Base-by-base conservation (phyloP, 2,888 invertebrate species). In the Agapostemon virescens region DNA sequence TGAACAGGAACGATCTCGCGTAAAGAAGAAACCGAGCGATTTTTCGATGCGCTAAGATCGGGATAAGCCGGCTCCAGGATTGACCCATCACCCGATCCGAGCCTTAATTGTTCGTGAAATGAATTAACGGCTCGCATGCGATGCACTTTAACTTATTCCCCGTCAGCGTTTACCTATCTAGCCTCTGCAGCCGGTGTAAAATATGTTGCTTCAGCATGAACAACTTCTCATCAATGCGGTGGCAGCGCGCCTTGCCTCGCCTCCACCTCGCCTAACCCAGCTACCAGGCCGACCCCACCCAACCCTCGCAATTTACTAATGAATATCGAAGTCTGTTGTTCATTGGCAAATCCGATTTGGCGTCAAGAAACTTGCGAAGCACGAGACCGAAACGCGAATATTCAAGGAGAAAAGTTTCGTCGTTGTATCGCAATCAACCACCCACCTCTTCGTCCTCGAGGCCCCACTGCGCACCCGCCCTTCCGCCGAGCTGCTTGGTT, bases 81-180 rank as follows among this genome's bases (percentile, higher is more conserved):
- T 85, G 83, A 87, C 82, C 87, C 87, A 83, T 87, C 87, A 82
- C 83, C 67, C 38, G 83, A 83, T 79, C 63, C 80, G 64, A 74
- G 64, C 74, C 86, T 84, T 90, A 90, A 91, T 91, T 90, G 90
- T 90, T 88, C 90, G 84, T 82, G 86, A 90, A 91, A 92, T 89
- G 89, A 91, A 92, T 91, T 91, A 90, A 91, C 89, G 87, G 86
- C 82, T 81, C 84, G 86, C 92, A 91, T 90, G 91, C 90, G 89
- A 91, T 89, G 89, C 89, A 89, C 89, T 89, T 90, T 84, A 90
- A 90, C 90, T 91, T 91, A 89, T 91, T 91, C 89, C 83, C 84
- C 87, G 86, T 81, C 85, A 81, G 83, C 81, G 82, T 81, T 76
- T 87, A 82, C 80, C 87, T 84, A 85, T 85, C 83, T 87, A 42